phyloP scores from a whole-genome alignment of 2,113 vertebrate genomes.

The Ammodytes marinus region DNA sequence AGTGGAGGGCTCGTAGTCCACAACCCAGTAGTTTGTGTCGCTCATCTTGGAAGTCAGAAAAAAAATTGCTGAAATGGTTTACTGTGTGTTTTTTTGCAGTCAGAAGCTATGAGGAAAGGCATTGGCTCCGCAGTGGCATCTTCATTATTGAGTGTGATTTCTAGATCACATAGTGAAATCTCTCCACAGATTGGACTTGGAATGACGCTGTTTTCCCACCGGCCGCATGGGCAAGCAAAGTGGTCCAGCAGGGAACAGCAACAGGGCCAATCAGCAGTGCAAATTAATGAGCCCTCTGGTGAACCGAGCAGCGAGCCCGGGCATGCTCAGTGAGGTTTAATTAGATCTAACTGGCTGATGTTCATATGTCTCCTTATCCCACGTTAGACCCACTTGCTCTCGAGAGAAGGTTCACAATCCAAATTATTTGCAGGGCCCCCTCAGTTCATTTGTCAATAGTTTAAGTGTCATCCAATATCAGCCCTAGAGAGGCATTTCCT shows the following conservation, averaged over 20 bases:
- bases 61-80: neutral
- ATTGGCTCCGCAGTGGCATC: constrained; percentile 2
- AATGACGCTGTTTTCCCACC: constrained; percentile 20
- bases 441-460: constrained; percentile 23
- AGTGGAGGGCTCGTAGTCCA: constrained; percentile 79
- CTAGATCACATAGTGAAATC: constrained; percentile 27
- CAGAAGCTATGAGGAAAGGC: neutral
- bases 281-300: constrained; percentile 58
- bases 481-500: neutral
- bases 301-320: constrained; percentile 34
- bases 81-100: constrained; percentile 3
- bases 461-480: constrained; percentile 35
- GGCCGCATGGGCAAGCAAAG: constrained; percentile 8
- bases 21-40: constrained; percentile 85
- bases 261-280: constrained; percentile 32
- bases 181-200: constrained; percentile 7
- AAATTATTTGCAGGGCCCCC: neutral
- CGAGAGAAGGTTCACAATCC: neutral
- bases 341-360: constrained; percentile 35
- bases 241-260: constrained; percentile 31
- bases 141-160: neutral
- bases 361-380: neutral
- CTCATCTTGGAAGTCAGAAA: constrained; percentile 83
- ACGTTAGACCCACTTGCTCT: neutral
- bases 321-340: constrained; percentile 42